These are phyloP conservation scores for Typhlichthys eigenmanni DNA, from an alignment of 2,797 vertebrate species.

Conservation along the genomic window DNA sequence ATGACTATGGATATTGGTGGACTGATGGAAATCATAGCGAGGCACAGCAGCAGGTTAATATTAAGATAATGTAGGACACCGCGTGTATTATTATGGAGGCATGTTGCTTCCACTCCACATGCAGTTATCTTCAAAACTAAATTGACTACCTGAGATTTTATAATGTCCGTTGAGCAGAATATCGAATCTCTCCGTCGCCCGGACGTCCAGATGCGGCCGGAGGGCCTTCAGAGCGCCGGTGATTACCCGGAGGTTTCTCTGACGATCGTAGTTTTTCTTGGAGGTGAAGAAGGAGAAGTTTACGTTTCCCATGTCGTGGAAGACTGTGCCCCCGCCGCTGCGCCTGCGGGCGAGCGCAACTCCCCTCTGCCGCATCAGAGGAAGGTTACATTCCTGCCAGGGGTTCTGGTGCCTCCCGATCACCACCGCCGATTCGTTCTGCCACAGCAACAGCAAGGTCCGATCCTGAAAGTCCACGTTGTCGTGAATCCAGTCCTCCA, in stretches of 20 bases:
- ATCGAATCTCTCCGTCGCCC: slow-evolving; percentile 84
- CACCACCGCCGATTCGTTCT: slow-evolving; percentile 86
- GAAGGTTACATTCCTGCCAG: slow-evolving; percentile 89
- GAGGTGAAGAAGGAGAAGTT: slow-evolving; percentile 93
- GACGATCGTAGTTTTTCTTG: slow-evolving; percentile 84
- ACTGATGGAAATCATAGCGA: too few species aligned
- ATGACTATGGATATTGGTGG: too few species aligned
- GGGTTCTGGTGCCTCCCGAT: slow-evolving; percentile 96
- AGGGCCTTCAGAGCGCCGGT: slow-evolving; percentile 81
- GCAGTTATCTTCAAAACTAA: too few species aligned
- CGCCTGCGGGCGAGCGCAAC: slow-evolving; percentile 86
- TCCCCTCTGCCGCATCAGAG: slow-evolving; percentile 75
- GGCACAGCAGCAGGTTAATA: too few species aligned
- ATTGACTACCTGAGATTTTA: slow-evolving; percentile 87
- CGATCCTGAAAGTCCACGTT: slow-evolving; percentile 77
- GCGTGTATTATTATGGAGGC: too few species aligned
- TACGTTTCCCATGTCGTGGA: slow-evolving; percentile 93
- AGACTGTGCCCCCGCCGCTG: slow-evolving; percentile 94
- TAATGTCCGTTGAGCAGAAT: slow-evolving; percentile 84
- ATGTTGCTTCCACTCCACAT: not conserved
- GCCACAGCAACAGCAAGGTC: slow-evolving; percentile 86
- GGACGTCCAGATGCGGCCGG: slow-evolving; percentile 79
- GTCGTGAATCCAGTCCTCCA: slow-evolving; percentile 95
- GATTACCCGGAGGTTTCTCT: slow-evolving; percentile 85
- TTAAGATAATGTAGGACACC: too few species aligned